phyloP scores from a whole-genome alignment of 1,140 invertebrate genomes.

The Reticulitermes speratus region DNA sequence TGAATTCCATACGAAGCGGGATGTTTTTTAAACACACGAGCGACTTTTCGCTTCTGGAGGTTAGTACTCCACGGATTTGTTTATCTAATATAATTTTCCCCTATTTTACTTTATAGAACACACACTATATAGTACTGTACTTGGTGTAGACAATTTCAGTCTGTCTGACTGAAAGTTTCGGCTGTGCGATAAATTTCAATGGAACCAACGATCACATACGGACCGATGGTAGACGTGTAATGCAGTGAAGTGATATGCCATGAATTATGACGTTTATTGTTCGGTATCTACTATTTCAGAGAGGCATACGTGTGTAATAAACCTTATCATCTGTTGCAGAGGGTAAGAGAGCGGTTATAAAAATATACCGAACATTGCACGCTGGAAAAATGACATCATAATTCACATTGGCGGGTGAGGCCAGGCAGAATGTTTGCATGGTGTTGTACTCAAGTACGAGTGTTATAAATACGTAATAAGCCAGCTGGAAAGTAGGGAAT shows the following conservation, averaged over 20 bases:
- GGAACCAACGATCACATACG: background rate
- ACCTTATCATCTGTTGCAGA: background rate
- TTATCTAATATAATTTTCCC: too few species aligned
- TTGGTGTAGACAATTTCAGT: background rate
- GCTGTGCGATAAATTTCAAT: background rate
- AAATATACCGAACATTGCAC: background rate
- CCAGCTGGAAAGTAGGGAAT: too few species aligned
- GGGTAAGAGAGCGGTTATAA: background rate
- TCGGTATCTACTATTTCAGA: background rate
- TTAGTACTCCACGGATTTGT: too few species aligned
- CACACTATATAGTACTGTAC: too few species aligned
- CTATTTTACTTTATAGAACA: too few species aligned
- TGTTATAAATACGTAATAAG: too few species aligned
- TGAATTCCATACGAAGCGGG: too few species aligned
- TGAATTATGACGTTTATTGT: background rate
- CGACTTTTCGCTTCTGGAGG: too few species aligned
- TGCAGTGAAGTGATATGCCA: background rate
- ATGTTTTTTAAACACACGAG: too few species aligned
- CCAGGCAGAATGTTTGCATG: background rate
- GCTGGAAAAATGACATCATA: background rate
- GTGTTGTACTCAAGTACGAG: too few species aligned
- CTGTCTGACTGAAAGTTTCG: background rate
- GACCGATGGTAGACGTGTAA: background rate
- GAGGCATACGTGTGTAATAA: background rate
- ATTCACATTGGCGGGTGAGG: background rate